These are phyloP conservation scores for Cabera pusaria DNA, from an alignment of 2,888 invertebrate genomes.

Conservation along the genomic window DNA sequence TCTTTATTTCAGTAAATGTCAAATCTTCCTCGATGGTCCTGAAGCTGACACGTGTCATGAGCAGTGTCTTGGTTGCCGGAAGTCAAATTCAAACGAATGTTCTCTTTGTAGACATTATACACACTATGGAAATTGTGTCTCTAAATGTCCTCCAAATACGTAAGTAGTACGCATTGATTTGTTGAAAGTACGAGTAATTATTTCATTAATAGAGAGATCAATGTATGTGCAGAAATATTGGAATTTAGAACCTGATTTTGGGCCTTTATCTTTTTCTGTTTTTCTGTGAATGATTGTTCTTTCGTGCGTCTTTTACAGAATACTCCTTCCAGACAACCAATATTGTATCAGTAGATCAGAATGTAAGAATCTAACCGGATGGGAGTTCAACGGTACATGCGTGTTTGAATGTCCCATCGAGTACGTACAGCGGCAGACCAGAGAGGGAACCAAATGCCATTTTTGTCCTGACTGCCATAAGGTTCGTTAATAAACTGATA, in stretches of 20 bases:
- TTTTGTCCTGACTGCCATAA: conserved; percentile 52
- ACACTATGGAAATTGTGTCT: conserved; percentile 82
- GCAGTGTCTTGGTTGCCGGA: conserved; percentile 92
- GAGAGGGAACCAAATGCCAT: conserved; percentile 38
- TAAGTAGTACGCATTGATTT: too few species aligned
- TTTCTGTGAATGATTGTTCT: too few species aligned
- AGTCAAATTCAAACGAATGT: conserved; percentile 81
- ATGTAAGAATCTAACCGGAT: conserved; percentile 82
- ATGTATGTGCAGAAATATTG: too few species aligned
- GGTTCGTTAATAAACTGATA: too few species aligned
- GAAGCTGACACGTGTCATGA: conserved; percentile 84
- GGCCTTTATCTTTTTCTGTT: too few species aligned
- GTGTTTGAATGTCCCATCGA: conserved; percentile 64
- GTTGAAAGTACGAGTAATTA: too few species aligned
- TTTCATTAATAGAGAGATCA: too few species aligned
- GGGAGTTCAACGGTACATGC: conserved; percentile 86
- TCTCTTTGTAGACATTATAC: conserved; percentile 86
- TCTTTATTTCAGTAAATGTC: conserved; percentile 78
- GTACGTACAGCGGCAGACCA: conserved; percentile 35
- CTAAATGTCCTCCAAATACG: conserved; percentile 86
- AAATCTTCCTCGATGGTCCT: conserved; percentile 64
- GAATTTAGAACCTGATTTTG: too few species aligned
- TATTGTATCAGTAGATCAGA: conserved; percentile 88
- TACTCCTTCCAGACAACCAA: conserved; percentile 76
- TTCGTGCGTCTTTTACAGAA: conserved; percentile 65